These are phyloP conservation scores for Synergus laeviventris DNA, from an alignment of 2,888 invertebrate genomes.

Conservation along the genomic window DNA sequence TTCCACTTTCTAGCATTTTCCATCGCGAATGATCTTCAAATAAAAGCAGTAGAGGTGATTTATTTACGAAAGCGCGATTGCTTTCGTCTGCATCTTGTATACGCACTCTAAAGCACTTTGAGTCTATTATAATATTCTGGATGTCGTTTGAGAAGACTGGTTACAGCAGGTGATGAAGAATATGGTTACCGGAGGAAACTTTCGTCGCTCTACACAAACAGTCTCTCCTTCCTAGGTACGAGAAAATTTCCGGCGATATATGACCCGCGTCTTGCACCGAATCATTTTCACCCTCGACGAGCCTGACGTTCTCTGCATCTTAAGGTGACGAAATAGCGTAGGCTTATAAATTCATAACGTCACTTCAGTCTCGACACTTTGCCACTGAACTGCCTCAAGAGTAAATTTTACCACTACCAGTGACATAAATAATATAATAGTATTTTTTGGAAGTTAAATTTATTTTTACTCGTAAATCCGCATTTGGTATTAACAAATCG, in stretches of 20 bases:
- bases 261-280: constrained; percentile 31
- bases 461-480: background rate
- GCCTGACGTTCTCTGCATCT: constrained; percentile 30
- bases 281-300: constrained; percentile 31
- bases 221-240: constrained; percentile 19
- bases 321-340: constrained; percentile 23
- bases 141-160: constrained; percentile 39
- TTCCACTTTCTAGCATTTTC: background rate
- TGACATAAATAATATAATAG: background rate
- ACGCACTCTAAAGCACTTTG: constrained; percentile 34
- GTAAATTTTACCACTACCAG: background rate
- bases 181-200: constrained; percentile 32
- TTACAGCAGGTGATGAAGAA: constrained; percentile 41
- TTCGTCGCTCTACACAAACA: constrained; percentile 21
- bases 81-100: constrained; percentile 26
- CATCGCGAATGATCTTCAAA: constrained; percentile 26
- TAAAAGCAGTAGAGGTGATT: constrained; percentile 12
- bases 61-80: constrained; percentile 34
- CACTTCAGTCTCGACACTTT: constrained; percentile 21
- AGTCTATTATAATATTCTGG: constrained; percentile 37
- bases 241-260: constrained; percentile 37
- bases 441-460: background rate
- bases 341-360: constrained; percentile 36
- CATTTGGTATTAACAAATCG: background rate
- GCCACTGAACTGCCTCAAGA: background rate